Base-by-base conservation (phyloP, 2,888 invertebrate species). In the Zeuzera pyrina region DNA sequence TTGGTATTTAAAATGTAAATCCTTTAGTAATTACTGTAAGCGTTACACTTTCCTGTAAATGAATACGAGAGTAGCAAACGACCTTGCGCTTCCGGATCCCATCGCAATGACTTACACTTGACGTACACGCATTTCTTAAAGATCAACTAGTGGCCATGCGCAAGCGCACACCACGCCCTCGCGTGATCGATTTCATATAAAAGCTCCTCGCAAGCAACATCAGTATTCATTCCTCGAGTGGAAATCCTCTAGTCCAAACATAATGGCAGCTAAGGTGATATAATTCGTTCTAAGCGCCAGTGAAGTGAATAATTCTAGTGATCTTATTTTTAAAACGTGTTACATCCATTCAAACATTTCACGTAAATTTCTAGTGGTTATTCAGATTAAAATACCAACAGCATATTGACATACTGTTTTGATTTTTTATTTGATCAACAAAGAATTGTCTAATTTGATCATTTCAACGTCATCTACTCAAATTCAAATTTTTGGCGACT, bases 181-280 rank as follows among this genome's bases (percentile, higher is more conserved):
- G 57, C 58, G 47, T 48, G 49, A 43, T 31, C 49, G 47, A 52
- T 53, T 60, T 43, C 58, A 54, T 81, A 81, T 81, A 81, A 61
- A 78, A 77, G 67, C 71, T 65, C 58, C 45, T 45, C 45, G 43
- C 42, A 25, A 36, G 43, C 45, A 47, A 42, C 53, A 52, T 57
- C 60, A 43, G 64, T 57, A 76, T 56, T 70, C 81, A 81, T 64
- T 76, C 66, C 45, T 54, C 65, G 61, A 67, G 63, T 55, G 52
- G 57, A 62, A 57, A 62, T 61, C 58, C 57, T 65, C 71, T 59
- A 52, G 54, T 60, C 60, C 51, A 41, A 61, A 52, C 66, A 65
- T 68, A 71, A 83, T 83, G 81, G 73, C 74, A 64, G 60, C 73
- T 55, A 81, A 81, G 81, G 81, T 79, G 63, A 73, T 52, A 45